A percentile compares a stretch with the other conserved stretches of the same genome.
These are phyloP conservation scores for Leiothrix lutea DNA, from an alignment of 2,113 vertebrate species.

Conservation along the genomic window DNA sequence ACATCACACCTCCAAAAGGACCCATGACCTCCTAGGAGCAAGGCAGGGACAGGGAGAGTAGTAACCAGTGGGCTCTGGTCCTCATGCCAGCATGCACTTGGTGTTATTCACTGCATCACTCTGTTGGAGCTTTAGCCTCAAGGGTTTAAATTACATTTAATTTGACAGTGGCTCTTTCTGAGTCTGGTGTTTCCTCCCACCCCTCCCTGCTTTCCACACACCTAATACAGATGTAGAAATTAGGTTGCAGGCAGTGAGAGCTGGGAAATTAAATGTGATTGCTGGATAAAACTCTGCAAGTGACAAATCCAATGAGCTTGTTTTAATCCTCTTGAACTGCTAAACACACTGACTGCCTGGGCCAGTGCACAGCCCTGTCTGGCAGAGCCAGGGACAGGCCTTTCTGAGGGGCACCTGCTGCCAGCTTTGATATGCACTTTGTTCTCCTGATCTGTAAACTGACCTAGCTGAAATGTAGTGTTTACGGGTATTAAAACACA, in stretches of 20 bases:
- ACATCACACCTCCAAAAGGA: neutral
- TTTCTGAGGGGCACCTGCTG: neutral
- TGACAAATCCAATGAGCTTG: neutral
- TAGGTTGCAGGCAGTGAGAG: neutral
- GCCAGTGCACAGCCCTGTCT: neutral
- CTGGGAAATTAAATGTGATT: constrained; percentile 25
- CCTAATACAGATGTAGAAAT: neutral
- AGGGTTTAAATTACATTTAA: neutral
- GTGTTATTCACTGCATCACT: neutral
- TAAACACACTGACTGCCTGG: neutral
- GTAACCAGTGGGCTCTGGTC: fast-evolving
- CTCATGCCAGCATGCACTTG: neutral
- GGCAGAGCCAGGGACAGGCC: neutral
- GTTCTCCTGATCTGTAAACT: neutral
- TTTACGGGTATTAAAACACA: neutral
- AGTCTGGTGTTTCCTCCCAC: neutral
- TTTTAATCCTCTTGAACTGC: constrained; percentile 10
- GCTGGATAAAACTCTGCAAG: constrained; percentile 13
- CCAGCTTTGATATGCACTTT: fast-evolving
- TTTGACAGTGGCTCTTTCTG: neutral
- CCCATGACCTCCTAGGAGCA: neutral
- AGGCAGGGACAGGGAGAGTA: neutral
- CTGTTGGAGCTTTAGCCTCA: neutral
- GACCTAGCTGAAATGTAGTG: neutral
- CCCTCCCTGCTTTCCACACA: neutral